phyloP scores from a whole-genome alignment of 1,140 invertebrate species.

The Drosophila sucinea region DNA sequence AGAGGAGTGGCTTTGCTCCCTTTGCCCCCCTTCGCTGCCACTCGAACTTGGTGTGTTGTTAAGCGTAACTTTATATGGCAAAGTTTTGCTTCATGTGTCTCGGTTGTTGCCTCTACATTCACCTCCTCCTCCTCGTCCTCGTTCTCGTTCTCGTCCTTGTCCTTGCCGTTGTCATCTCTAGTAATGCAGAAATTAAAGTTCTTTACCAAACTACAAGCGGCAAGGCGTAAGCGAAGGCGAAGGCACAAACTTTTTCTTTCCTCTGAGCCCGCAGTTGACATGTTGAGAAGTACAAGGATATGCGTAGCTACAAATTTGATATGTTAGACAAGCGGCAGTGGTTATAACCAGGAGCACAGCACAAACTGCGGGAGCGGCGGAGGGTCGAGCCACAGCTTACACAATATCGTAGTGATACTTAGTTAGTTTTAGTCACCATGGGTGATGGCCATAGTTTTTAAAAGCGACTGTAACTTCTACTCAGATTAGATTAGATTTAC shows the following conservation, averaged over 20 bases:
- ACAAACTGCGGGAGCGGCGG: not conserved
- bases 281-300: conserved; percentile 71
- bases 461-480: not conserved
- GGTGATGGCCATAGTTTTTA: not conserved
- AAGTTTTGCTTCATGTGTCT: conserved; percentile 60
- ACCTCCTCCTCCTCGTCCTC: not conserved
- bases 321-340: conserved; percentile 70
- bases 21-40: not conserved
- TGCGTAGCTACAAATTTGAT: conserved; percentile 79
- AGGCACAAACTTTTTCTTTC: conserved; percentile 63
- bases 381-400: not conserved
- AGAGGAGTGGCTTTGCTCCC: conserved; percentile 37
- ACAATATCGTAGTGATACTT: conserved; percentile 10
- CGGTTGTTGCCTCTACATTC: conserved; percentile 21
- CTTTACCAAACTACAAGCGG: conserved; percentile 75
- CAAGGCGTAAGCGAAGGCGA: conserved; percentile 13
- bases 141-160: conserved; percentile 14
- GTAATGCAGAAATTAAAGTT: conserved; percentile 80
- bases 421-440: conserved; percentile 9
- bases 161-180: conserved; percentile 50
- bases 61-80: conserved; percentile 72
- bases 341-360: conserved; percentile 26
- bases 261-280: conserved; percentile 63
- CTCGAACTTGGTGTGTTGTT: conserved; percentile 58
- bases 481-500: conserved; percentile 1